Percentiles rank a stretch among this genome's conserved stretches.
These are phyloP conservation scores for Augochlorella aurata DNA, from an alignment of 2,888 invertebrate genomes.

Conservation along the genomic window DNA sequence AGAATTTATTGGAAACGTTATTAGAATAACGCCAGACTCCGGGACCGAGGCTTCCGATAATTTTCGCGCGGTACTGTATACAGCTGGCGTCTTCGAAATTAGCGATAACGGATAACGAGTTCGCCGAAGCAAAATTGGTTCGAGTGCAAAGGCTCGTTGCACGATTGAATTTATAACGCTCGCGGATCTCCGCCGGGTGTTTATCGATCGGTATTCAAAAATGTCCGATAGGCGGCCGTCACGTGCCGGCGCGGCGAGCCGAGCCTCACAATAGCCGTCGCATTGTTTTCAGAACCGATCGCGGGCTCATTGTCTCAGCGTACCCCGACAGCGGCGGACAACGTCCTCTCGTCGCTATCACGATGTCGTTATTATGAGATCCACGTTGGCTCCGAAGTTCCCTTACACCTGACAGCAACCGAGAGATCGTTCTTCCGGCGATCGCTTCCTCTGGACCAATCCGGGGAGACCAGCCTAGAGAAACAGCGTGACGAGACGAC, in stretches of 20 bases:
- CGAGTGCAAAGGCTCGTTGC: neutral
- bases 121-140: neutral
- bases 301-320: constrained; percentile 41
- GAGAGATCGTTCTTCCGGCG: neutral
- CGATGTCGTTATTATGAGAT: constrained; percentile 56
- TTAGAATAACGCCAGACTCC: too few species aligned
- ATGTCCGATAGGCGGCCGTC: constrained; percentile 31
- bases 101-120: neutral
- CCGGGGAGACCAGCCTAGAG: neutral
- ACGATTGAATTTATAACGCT: neutral
- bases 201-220: constrained; percentile 38
- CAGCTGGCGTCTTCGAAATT: neutral
- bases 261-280: constrained; percentile 41
- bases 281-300: constrained; percentile 58
- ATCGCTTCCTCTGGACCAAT: neutral
- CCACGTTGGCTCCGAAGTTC: constrained; percentile 22
- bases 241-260: constrained; percentile 26
- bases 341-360: constrained; percentile 39
- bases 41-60: too few species aligned
- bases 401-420: constrained; percentile 38
- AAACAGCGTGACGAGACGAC: neutral
- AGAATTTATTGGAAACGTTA: too few species aligned
- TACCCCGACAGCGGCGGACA: constrained; percentile 33
- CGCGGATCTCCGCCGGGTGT: constrained; percentile 10
- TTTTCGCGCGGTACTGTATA: too few species aligned